Base-by-base conservation (phyloP, 2,113 vertebrate species). In the Nymphicus hollandicus region DNA sequence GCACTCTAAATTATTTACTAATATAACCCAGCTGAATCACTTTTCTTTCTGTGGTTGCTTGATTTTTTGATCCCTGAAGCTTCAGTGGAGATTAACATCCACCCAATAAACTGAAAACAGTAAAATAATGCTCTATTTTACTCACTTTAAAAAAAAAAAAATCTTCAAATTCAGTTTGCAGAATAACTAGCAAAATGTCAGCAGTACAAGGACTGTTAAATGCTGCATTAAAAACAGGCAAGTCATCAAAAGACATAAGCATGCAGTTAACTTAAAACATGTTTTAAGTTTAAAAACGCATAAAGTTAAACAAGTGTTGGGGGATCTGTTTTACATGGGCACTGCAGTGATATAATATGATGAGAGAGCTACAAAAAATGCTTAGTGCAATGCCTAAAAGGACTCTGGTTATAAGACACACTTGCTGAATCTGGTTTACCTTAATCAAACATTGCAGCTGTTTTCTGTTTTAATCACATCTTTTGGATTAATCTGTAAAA, bases 1-100 rank as follows among this genome's bases (percentile, higher is more conserved):
- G 72, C 89, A 97, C 65, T 96, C 73, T 97, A 96, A 96, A 97
- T 97, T 98, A 97, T 98, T 97, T 97, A 97, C 93, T 96, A 95
- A 96, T 96, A 97, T 96, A 97, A 92, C 60, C 71, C 91, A 90
- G 82, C 78, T 90, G 69, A 89, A 94, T 95, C 39, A 65, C 69
- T 53, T 94, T 89, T 84, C 52, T 89, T 89, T 94, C 72, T 69
- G 35, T 81, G 64, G 95, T 92, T 74, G 49, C 93, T 91, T 93
- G 91, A 79, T 90, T 95, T 58, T 95, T 79, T 89, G 91, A 93
- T 95, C 53, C 81, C 27, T 58, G 35, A 65, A 70, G 37, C 61
- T 70, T 92, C 68, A 27, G 50, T 8, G 0, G 56, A 47, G 88
- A 49, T 79, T 84, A 68, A 52, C 35, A 17, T 58, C 73, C 37